These are phyloP conservation scores for Capitella teleta DNA, from an alignment of 1,140 invertebrate genomes.

Conservation along the genomic window DNA sequence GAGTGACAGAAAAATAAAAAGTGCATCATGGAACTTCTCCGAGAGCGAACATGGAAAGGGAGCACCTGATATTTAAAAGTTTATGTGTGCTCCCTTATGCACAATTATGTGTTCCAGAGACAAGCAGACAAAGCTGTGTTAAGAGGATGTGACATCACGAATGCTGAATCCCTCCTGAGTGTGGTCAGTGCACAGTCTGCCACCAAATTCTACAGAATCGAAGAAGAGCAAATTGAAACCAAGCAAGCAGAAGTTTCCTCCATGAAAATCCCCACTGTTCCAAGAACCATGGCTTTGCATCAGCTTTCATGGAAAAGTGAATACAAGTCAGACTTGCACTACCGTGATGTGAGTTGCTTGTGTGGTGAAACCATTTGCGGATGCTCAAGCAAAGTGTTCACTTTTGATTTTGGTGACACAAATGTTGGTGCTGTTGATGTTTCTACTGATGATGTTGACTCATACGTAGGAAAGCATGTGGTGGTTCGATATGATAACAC, in stretches of 20 bases:
- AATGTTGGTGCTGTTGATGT: too few species aligned
- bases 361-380: too few species aligned
- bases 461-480: too few species aligned
- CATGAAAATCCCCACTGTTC: not conserved
- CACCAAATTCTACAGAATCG: not conserved
- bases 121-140: not conserved
- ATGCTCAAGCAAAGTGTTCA: too few species aligned
- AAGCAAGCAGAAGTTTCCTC: not conserved
- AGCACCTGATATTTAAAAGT: conserved; percentile 22
- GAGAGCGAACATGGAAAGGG: conserved; percentile 44
- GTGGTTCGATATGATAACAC: too few species aligned
- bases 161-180: not conserved
- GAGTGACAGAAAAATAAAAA: too few species aligned
- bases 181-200: not conserved
- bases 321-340: not conserved
- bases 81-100: not conserved
- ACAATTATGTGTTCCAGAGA: too few species aligned
- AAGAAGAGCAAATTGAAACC: not conserved
- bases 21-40: conserved; percentile 36
- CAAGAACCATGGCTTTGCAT: conserved; percentile 2
- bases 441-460: too few species aligned
- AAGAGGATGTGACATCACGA: not conserved
- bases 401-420: too few species aligned
- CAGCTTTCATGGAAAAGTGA: not conserved
- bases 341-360: not conserved